Base-by-base conservation (phyloP, 1,140 invertebrate species). In the Danaus melanippus region DNA sequence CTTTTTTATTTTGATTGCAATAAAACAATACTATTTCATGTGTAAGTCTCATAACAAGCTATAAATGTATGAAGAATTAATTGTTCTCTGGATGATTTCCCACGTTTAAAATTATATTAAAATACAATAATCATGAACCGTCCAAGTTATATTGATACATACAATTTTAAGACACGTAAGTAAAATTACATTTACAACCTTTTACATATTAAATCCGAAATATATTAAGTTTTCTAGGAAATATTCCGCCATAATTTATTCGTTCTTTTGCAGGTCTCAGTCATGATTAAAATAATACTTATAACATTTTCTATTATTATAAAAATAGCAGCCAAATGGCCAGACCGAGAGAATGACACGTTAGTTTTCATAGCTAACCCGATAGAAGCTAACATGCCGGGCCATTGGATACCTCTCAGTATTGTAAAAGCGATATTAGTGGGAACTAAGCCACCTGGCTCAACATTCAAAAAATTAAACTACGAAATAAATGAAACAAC, bases 321-420 rank as follows among this genome's bases (percentile, higher is more conserved):
- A 32, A 32, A 32, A 32, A 32, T 32, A 11, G 44, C 49, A 12
- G 42, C 52, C 55, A 56, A 48, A 66, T 57, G 52, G 45, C n/a
- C 42, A 42, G 21, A 63, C 11, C 46, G 58, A 12, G 46, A 58
- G 15, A 62, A 70, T 12, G 74, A 76, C 10, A 56, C 67, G 8
- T 60, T 77, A 12, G 50, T 77, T 0, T 77, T 71, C 42, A 77
- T 77, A 10, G 67, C 70, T 5, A 77, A 77, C 43, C 74, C 74
- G 9, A 63, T 77, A 9, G 74, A 77, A 58, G 68, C 74, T 0
- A 54, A 65, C 9, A 64, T 77, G 67, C 74, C 74, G 8, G 67
- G 74, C 0, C 72, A 77, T 46, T 77, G 74, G 72, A 66, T 77
- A 47, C 74, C 74, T 7, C 47, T 65, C 1, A 77, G 72, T 50